Evolutionary conservation across 2,113 vertebrate species (phyloP), one percentile per base, ranked within the genome.

Genomic region (Microtus montanus): DNA sequence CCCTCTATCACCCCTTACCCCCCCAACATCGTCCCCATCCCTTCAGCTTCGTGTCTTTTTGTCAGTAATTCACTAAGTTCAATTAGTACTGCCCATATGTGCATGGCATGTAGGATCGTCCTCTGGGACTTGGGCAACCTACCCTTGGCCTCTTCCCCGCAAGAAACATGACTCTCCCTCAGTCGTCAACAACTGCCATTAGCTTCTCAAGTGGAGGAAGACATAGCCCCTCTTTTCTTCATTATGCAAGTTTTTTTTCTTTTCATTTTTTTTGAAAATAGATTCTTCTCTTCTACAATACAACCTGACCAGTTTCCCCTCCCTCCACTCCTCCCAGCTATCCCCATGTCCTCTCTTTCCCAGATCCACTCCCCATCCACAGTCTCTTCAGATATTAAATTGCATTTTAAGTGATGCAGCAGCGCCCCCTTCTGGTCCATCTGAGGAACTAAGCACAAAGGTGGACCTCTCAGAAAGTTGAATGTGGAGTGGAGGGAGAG

Each of bases 361-460:
- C 12, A 63, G n/a, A 83, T 9, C n/a, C n/a, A 28, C 80, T 9
- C n/a, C 79, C 7, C 22, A 38, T 74, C 15, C 14, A 17, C 14
- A 17, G 28, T 24, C 80, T 41, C 80, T 63, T 61, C 30, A 11
- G 82, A 44, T 66, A 47, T 19, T 38, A 30, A 84, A 64, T 84
- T 44, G 58, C n/a, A 41, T 38, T 30, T 93, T 89, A 22, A 58
- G 82, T 22, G 2, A 83, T 70, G n/a, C 92, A 95, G 86, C n/a
- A 91, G 94, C 44, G 95, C 87, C 96, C 94, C 90, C 97, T 96
- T 92, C 91, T 95, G 97, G 92, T 75, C 74, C 90, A 68, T 7
- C 87, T 1, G 49, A 13, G 49, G 58, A 95, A 95, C 52, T 70
- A 26, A 85, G 15, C 68, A 28, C 11, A 68, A 28, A 38, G 68